These are phyloP conservation scores for Latrodectus geometricus DNA, from an alignment of 1,140 invertebrate species.

Conservation along the genomic window DNA sequence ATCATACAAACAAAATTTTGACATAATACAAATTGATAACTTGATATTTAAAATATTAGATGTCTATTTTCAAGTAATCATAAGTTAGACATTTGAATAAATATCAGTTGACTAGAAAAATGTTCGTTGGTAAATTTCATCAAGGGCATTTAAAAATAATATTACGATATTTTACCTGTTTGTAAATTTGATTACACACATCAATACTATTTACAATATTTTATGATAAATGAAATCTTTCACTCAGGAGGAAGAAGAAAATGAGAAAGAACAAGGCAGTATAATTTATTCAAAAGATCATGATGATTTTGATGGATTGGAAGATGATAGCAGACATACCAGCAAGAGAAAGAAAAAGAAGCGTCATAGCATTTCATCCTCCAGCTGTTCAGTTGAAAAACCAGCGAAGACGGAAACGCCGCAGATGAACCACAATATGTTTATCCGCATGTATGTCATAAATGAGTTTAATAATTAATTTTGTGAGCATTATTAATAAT, in stretches of 20 bases:
- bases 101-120: not conserved
- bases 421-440: conserved; percentile 53
- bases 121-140: not conserved
- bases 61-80: not conserved
- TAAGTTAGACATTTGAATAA: not conserved
- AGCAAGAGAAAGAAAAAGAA: conserved; percentile 27
- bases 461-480: too few relatives aligned
- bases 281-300: conserved; percentile 43
- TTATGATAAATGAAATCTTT: not conserved
- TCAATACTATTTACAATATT: too few relatives aligned
- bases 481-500: too few relatives aligned
- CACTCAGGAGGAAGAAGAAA: conserved; percentile 75
- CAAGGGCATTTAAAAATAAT: not conserved
- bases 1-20: too few relatives aligned
- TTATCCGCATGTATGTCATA: conserved; percentile 30
- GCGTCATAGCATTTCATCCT: conserved; percentile 41
- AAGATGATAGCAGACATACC: conserved; percentile 26
- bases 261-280: conserved; percentile 62
- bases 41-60: too few relatives aligned
- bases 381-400: conserved; percentile 32
- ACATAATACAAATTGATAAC: too few relatives aligned
- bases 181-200: too few relatives aligned
- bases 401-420: conserved; percentile 40
- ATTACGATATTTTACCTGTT: not conserved
- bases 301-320: conserved; percentile 42